Conservation (phyloP, 1,140 invertebrate genomes). For the Calycopis cecrops region DNA sequence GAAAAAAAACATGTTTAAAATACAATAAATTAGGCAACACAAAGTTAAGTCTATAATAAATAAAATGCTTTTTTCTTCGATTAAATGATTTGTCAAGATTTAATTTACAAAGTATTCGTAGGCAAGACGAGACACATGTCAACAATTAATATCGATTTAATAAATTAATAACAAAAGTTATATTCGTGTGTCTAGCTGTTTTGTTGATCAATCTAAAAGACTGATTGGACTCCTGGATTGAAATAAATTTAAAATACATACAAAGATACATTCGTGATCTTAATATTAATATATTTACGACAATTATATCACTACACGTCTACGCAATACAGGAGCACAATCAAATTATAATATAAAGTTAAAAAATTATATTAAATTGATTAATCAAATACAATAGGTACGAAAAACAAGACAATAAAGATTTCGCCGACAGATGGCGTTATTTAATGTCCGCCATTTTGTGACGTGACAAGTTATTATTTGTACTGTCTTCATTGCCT, state of each 20-base stretch:
- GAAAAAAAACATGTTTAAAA: conserved; percentile 53
- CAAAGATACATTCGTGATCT: background rate
- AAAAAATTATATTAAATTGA: background rate
- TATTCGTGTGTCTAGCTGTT: conserved; percentile 3
- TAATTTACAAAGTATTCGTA: conserved; percentile 19
- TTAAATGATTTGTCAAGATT: conserved; percentile 29
- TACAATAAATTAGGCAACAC: conserved; percentile 66
- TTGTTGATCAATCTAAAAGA: background rate
- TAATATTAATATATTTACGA: background rate
- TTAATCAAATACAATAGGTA: conserved; percentile 8
- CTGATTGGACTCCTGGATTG: conserved; percentile 3
- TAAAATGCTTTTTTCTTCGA: conserved; percentile 39
- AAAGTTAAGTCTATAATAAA: conserved; percentile 38
- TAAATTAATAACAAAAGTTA: conserved; percentile 19
- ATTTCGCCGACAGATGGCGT: conserved; percentile 1
- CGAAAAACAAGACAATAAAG: background rate
- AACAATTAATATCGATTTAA: conserved; percentile 17
- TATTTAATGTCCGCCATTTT: background rate
- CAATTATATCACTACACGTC: background rate
- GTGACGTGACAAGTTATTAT: background rate
- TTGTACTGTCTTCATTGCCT: conserved; percentile 13
- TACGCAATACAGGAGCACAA: conserved; percentile 3
- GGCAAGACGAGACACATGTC: conserved; percentile 13
- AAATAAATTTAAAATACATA: conserved; percentile 3
- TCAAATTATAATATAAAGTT: background rate